Evolutionary conservation across 1,140 invertebrate species (phyloP).

Genomic region (Trichoplusia ni): DNA sequence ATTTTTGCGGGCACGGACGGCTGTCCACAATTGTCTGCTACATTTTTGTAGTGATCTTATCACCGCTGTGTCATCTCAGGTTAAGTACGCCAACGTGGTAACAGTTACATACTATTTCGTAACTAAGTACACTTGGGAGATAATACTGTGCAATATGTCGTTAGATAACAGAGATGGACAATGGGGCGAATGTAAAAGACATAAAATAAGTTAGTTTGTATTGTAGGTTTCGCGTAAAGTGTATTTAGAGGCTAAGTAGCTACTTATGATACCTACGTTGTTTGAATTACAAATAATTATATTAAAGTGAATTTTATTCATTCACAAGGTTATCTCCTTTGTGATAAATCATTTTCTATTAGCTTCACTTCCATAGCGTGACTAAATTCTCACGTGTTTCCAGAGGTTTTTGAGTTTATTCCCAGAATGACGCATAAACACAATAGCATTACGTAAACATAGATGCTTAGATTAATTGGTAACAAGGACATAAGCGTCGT

Average conservation of each 20-base stretch:
- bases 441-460: constrained; percentile 24
- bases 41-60: constrained; percentile 40
- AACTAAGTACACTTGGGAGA: constrained; percentile 13
- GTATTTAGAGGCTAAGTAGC: background rate
- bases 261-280: background rate
- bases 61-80: constrained; percentile 31
- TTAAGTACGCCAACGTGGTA: constrained; percentile 19
- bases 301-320: background rate
- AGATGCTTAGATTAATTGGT: constrained; percentile 60
- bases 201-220: constrained; percentile 1
- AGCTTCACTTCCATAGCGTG: background rate
- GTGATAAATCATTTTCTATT: too few species aligned
- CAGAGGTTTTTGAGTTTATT: background rate
- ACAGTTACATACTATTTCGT: constrained; percentile 25
- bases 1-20: constrained; percentile 44
- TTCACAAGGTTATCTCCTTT: background rate
- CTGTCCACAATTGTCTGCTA: constrained; percentile 47
- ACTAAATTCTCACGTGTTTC: background rate
- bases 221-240: background rate
- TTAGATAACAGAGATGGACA: constrained; percentile 13
- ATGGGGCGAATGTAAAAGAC: constrained; percentile 13
- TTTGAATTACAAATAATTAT: constrained; percentile 3
- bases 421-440: constrained; percentile 16
- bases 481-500: constrained; percentile 60
- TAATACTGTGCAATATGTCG: constrained; percentile 1